Conservation (phyloP, 2,113 vertebrate genomes). For the Ageneiosus marmoratus region DNA sequence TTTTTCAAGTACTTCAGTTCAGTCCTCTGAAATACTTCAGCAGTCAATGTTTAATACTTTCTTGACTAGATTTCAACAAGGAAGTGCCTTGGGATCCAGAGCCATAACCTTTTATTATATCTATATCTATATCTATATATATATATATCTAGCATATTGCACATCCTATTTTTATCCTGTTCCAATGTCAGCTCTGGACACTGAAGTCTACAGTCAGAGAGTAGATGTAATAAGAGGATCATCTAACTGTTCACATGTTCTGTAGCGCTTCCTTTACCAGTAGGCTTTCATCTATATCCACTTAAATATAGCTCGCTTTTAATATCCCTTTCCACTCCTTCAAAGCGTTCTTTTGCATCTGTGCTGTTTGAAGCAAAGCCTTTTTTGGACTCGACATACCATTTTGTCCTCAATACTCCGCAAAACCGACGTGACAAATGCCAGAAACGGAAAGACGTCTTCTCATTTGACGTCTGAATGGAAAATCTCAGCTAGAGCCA, state of each 20-base stretch:
- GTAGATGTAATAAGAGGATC: constrained; percentile 2
- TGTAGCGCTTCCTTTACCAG: not conserved
- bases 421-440: constrained; percentile 42
- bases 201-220: not conserved
- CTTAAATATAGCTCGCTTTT: constrained; percentile 38
- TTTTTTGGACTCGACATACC: constrained; percentile 38
- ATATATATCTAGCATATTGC: not conserved
- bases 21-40: not conserved
- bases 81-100: not conserved
- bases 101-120: not conserved
- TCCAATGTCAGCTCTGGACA: not conserved
- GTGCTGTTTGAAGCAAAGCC: constrained; percentile 32
- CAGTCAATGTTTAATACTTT: not conserved
- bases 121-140: too few species aligned
- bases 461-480: constrained; percentile 51
- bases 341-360: constrained; percentile 34
- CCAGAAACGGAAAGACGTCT: constrained; percentile 42
- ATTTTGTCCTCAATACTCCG: constrained; percentile 40
- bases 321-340: constrained; percentile 27
- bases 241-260: not conserved
- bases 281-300: constrained; percentile 12
- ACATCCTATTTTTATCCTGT: not conserved
- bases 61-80: not conserved
- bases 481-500: constrained; percentile 51
- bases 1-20: not conserved